These are phyloP conservation scores for Gobionotothen gibberifrons DNA, from an alignment of 2,797 vertebrate genomes.

Conservation along the genomic window DNA sequence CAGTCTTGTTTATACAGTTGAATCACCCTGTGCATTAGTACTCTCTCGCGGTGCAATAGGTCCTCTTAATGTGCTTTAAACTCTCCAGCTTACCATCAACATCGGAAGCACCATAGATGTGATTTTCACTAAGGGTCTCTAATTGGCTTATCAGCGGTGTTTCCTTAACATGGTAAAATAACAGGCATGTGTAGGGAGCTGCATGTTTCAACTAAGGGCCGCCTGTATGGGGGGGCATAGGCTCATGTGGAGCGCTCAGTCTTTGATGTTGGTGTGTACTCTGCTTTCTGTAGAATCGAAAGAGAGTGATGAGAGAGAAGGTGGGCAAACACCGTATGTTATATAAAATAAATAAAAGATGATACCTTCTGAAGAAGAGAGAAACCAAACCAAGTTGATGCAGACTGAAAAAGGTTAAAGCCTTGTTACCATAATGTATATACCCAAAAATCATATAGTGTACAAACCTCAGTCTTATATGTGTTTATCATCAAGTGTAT, in stretches of 20 bases:
- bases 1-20: slow-evolving; percentile 43
- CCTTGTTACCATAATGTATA: too few relatives aligned
- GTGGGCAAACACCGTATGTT: background rate
- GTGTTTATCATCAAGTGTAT: too few relatives aligned
- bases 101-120: slow-evolving; percentile 11
- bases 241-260: background rate
- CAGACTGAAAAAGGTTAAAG: too few relatives aligned
- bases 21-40: slow-evolving; percentile 43
- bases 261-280: slow-evolving; percentile 18
- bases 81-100: slow-evolving; percentile 24
- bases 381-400: too few relatives aligned
- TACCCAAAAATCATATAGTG: too few relatives aligned
- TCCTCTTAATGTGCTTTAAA: slow-evolving; percentile 52
- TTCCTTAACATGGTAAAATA: background rate
- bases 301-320: background rate
- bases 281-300: slow-evolving; percentile 12
- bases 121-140: slow-evolving; percentile 36
- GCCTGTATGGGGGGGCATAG: background rate
- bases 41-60: slow-evolving; percentile 32
- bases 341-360: background rate
- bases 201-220: slow-evolving; percentile 13
- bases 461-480: too few relatives aligned
- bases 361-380: too few relatives aligned
- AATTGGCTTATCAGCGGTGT: slow-evolving; percentile 40
- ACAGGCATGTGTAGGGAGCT: slow-evolving; percentile 4